phyloP scores from a whole-genome alignment of 2,888 invertebrate genomes.

The Agrotis puta region DNA sequence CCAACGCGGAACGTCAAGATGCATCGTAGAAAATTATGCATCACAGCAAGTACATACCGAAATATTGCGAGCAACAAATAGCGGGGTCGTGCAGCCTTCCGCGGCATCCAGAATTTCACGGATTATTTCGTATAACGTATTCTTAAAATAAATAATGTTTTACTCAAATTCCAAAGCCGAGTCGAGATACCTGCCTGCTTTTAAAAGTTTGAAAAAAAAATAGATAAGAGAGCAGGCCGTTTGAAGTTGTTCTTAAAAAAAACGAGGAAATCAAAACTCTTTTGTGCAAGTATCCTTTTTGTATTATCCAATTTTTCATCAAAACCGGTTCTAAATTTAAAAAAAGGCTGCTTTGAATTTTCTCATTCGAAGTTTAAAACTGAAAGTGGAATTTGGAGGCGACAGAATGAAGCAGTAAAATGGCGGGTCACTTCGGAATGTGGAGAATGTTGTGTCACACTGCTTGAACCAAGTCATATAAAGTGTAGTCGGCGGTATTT shows the following conservation, averaged over 20 bases:
- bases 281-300: constrained; percentile 30
- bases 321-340: background rate
- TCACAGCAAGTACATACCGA: constrained; percentile 57
- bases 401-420: constrained; percentile 70
- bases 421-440: constrained; percentile 61
- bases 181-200: constrained; percentile 18
- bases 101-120: constrained; percentile 47
- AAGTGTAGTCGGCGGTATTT: constrained; percentile 51
- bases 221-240: constrained; percentile 49
- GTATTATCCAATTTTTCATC: background rate
- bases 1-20: constrained; percentile 60
- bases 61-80: constrained; percentile 62
- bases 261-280: constrained; percentile 33
- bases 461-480: constrained; percentile 68
- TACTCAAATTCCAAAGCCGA: constrained; percentile 29
- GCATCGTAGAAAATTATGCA: constrained; percentile 64
- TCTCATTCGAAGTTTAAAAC: constrained; percentile 37
- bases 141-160: constrained; percentile 57
- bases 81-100: constrained; percentile 29
- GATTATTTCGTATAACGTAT: constrained; percentile 55
- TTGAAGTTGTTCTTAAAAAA: constrained; percentile 61
- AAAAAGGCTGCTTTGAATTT: constrained; percentile 12
- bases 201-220: constrained; percentile 63
- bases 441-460: constrained; percentile 68
- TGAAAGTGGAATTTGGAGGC: constrained; percentile 62